These are phyloP conservation scores for Ameiurus melas DNA, from an alignment of 2,113 vertebrate genomes.

Conservation along the genomic window DNA sequence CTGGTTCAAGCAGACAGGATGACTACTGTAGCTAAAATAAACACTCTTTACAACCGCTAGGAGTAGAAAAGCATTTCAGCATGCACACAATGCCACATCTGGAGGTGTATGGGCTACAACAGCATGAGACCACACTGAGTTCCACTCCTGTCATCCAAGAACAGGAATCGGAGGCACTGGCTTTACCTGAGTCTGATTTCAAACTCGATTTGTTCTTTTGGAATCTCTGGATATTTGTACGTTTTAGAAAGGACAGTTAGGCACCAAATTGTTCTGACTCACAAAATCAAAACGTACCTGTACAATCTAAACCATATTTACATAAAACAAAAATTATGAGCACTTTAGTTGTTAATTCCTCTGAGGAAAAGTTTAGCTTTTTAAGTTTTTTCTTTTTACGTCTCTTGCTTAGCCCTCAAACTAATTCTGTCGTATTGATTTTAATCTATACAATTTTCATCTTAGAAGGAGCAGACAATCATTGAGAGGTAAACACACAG, in stretches of 20 bases:
- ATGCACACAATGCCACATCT: background rate
- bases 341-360: background rate
- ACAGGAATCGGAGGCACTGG: background rate
- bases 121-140: background rate
- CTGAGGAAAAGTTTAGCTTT: background rate
- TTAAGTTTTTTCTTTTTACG: background rate
- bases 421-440: background rate
- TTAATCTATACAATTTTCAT: background rate
- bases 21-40: background rate
- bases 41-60: background rate
- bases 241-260: background rate
- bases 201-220: background rate
- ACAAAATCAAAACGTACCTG: too few relatives aligned
- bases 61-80: background rate
- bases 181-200: background rate
- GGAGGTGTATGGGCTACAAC: background rate
- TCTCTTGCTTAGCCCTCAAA: background rate
- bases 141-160: background rate
- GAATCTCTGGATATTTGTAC: background rate
- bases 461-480: background rate
- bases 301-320: background rate
- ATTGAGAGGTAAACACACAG: background rate
- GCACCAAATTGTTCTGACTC: background rate
- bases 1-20: background rate
- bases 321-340: background rate